A percentile compares a stretch with the other conserved stretches of the same genome.
Evolutionary conservation across 2,888 invertebrate species (phyloP).

Genomic region (Drosophila infuscata): DNA sequence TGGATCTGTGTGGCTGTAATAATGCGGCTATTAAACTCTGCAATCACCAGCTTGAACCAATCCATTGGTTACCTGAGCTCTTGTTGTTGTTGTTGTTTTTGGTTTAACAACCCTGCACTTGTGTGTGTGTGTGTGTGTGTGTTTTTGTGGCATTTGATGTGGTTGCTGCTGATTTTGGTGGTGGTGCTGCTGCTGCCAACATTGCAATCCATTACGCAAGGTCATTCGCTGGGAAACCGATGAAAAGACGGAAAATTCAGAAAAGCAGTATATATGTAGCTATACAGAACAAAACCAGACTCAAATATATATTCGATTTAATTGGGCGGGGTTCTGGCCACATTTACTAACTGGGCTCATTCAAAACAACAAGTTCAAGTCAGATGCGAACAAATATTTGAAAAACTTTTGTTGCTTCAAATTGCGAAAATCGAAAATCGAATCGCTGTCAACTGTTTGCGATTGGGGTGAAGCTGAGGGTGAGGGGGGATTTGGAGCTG

Average conservation of each 20-base stretch:
- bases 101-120: conserved; percentile 31
- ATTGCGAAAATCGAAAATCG: background rate
- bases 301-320: background rate
- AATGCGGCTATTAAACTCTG: conserved; percentile 79
- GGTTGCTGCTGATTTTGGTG: conserved; percentile 21
- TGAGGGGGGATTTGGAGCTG: too few relatives aligned
- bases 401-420: background rate
- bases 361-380: background rate
- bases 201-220: conserved; percentile 56
- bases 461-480: background rate
- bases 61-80: conserved; percentile 75
- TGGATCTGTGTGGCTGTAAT: conserved; percentile 76
- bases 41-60: conserved; percentile 78
- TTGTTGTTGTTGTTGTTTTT: background rate
- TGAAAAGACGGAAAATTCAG: conserved; percentile 7
- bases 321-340: background rate
- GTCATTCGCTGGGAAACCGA: conserved; percentile 43
- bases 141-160: conserved; percentile 2
- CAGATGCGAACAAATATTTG: background rate
- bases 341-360: background rate
- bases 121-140: conserved; percentile 10
- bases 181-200: conserved; percentile 34
- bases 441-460: background rate
- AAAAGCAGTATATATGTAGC: background rate
- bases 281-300: background rate